Conservation (phyloP, 2,888 invertebrate genomes). For the Zygogramma bicolorata region DNA sequence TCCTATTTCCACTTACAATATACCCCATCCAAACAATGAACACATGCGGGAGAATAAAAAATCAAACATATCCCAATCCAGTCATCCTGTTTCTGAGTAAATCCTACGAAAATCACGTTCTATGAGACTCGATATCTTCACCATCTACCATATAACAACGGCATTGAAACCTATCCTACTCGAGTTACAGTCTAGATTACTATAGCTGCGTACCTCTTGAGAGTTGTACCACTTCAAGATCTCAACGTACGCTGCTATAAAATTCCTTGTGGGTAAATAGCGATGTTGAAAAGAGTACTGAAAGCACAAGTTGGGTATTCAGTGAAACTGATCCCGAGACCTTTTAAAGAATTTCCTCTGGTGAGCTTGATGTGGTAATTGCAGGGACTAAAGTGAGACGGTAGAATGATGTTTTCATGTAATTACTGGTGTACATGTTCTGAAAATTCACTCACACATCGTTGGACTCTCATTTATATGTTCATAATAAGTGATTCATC, state of each 20-base stretch:
- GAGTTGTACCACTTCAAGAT: conserved; percentile 8
- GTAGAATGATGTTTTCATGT: conserved; percentile 22
- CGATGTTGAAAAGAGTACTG: conserved; percentile 25
- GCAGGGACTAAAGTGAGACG: conserved; percentile 14
- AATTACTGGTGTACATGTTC: conserved; percentile 10
- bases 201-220: conserved; percentile 9
- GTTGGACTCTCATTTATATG: not conserved
- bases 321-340: conserved; percentile 27
- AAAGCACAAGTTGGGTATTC: conserved; percentile 16
- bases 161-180: conserved; percentile 32
- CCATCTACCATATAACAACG: conserved; percentile 25
- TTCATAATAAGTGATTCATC: not conserved
- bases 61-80: not conserved
- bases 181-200: conserved; percentile 36
- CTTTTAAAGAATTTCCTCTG: conserved; percentile 25
- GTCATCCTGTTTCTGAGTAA: not conserved
- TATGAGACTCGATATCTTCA: conserved; percentile 22
- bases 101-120: conserved; percentile 24
- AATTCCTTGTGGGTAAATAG: not conserved
- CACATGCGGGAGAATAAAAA: not conserved
- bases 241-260: not conserved
- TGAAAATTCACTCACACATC: not conserved
- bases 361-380: conserved; percentile 25
- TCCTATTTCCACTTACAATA: no score
- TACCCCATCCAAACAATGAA: no score